Evolutionary conservation across 2,797 vertebrate species (phyloP).

Genomic region (Arnoldichthys spilopterus): DNA sequence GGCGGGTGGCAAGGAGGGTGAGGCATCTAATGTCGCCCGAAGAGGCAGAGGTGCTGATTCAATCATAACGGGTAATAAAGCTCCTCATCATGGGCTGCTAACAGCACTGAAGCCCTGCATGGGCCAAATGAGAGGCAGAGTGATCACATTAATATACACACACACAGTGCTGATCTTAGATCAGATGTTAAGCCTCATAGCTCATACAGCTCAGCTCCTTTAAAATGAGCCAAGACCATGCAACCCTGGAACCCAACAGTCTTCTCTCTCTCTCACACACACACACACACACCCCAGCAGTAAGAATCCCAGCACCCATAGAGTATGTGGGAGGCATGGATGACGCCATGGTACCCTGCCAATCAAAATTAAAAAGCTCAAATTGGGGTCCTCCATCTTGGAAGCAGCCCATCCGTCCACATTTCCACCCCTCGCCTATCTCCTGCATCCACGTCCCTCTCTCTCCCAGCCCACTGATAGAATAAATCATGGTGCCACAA

Average conservation of each 20-base stretch:
- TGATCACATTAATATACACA: constrained; percentile 52
- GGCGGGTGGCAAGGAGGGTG: constrained; percentile 66
- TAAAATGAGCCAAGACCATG: constrained; percentile 26
- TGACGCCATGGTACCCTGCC: constrained; percentile 28
- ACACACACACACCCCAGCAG: constrained; percentile 4
- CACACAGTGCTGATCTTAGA: constrained; percentile 43
- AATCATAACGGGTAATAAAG: constrained; percentile 63
- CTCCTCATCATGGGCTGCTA: constrained; percentile 47
- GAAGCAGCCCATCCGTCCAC: constrained; percentile 45
- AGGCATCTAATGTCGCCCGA: constrained; percentile 59
- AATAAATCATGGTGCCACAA: constrained; percentile 88
- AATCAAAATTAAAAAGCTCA: constrained; percentile 58
- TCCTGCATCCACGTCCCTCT: constrained; percentile 50
- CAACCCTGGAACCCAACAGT: constrained; percentile 9
- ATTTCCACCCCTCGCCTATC: constrained; percentile 33
- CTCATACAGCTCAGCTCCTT: constrained; percentile 27
- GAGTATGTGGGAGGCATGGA: constrained; percentile 27
- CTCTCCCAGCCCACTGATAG: constrained; percentile 70
- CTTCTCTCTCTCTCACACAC: neutral
- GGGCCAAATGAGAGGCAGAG: constrained; percentile 52
- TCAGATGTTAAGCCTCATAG: constrained; percentile 38
- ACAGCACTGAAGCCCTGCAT: constrained; percentile 39
- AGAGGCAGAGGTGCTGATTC: constrained; percentile 62
- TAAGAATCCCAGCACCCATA: constrained; percentile 1
- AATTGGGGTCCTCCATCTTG: constrained; percentile 61